Evolutionary conservation across 2,797 vertebrate genomes (phyloP).

Genomic region (Enteromius fasciolatus): DNA sequence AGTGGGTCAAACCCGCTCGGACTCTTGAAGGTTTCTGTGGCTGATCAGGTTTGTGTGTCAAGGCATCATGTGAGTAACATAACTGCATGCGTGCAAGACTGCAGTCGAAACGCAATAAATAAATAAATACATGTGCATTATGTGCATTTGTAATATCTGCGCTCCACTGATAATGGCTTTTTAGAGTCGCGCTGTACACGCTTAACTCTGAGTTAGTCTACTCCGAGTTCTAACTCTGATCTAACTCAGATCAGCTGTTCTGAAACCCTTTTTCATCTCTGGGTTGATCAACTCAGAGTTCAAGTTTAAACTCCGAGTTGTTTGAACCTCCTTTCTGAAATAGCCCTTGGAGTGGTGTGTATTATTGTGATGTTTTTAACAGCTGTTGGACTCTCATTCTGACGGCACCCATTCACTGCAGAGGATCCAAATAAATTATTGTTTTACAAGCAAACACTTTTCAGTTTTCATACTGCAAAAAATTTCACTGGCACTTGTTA

Average conservation of each 20-base stretch:
- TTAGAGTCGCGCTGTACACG: too few species aligned
- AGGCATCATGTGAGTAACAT: neutral
- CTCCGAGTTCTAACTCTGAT: too few species aligned
- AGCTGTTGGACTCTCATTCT: neutral
- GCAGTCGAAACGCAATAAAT: neutral
- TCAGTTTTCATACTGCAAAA: neutral
- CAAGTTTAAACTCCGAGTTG: too few species aligned
- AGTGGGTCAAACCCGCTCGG: constrained; percentile 58
- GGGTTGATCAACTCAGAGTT: too few species aligned
- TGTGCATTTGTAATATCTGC: too few species aligned
- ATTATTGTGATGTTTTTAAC: neutral
- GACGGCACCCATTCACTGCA: neutral
- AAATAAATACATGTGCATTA: neutral
- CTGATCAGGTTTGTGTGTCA: constrained; percentile 33
- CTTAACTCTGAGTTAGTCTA: too few species aligned
- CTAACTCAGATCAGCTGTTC: too few species aligned
- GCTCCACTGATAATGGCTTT: too few species aligned
- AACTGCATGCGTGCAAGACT: neutral
- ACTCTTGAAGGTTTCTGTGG: constrained; percentile 45
- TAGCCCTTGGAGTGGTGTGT: too few species aligned
- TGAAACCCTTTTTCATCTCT: too few species aligned
- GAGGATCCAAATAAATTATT: neutral
- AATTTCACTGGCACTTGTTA: neutral
- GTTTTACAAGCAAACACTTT: neutral
- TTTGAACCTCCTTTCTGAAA: too few species aligned